Evolutionary conservation across 53 echinoderm and acorn worm species (phyloP).

Genomic region (Temnopleurus reevesii): DNA sequence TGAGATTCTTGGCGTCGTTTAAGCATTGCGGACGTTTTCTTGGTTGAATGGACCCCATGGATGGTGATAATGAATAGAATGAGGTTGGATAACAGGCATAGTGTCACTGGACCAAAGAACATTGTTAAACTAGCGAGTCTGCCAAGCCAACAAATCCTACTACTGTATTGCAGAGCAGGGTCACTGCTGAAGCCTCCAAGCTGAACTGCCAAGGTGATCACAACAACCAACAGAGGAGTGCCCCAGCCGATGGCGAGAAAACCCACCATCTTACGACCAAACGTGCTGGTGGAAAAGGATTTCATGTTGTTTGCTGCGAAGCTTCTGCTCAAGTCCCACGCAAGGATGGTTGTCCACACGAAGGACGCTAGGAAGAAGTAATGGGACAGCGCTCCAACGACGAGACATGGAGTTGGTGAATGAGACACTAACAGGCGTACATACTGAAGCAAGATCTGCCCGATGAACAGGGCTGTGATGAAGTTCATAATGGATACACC

Average conservation of each 20-base stretch:
- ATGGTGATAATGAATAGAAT: slow-evolving; percentile 59
- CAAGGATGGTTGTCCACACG: slow-evolving; percentile 71
- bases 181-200: slow-evolving; percentile 49
- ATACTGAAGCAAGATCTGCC: slow-evolving; percentile 40
- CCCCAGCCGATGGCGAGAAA: slow-evolving; percentile 51
- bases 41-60: slow-evolving; percentile 48
- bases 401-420: slow-evolving; percentile 20
- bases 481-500: slow-evolving; percentile 42
- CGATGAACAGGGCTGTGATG: neutral
- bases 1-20: neutral
- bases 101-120: slow-evolving; percentile 60
- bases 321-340: slow-evolving; percentile 64
- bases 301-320: slow-evolving; percentile 44
- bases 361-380: slow-evolving; percentile 75
- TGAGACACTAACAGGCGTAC: neutral
- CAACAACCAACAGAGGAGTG: slow-evolving; percentile 41
- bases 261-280: slow-evolving; percentile 9
- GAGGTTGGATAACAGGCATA: slow-evolving; percentile 48
- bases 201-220: slow-evolving; percentile 58
- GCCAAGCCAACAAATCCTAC: slow-evolving; percentile 59
- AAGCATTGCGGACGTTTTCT: neutral
- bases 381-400: slow-evolving; percentile 66
- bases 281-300: neutral
- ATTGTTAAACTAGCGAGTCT: slow-evolving; percentile 42
- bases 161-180: slow-evolving; percentile 49